Evolutionary conservation across 1,140 invertebrate genomes (phyloP).

Genomic region (Steinernema feltiae): DNA sequence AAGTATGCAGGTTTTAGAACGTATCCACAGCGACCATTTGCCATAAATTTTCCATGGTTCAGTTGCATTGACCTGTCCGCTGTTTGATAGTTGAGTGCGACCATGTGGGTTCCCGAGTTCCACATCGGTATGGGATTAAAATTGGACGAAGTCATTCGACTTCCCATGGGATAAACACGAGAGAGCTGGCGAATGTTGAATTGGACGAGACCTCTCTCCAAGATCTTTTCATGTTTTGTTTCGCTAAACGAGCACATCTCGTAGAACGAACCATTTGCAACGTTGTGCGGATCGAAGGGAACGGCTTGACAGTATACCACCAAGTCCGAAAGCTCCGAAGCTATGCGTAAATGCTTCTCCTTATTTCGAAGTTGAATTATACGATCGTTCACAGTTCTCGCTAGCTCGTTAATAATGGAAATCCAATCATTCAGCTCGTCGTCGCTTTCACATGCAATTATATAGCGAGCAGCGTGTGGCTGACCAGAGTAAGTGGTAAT

Average conservation of each 20-base stretch:
- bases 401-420: slow-evolving; percentile 32
- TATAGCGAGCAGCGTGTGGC: not conserved
- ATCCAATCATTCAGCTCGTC: not conserved
- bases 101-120: slow-evolving; percentile 92
- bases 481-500: not conserved
- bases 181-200: slow-evolving; percentile 66
- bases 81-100: slow-evolving; percentile 54
- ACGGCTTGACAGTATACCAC: slow-evolving; percentile 56
- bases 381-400: slow-evolving; percentile 42
- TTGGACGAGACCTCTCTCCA: slow-evolving; percentile 44
- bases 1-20: slow-evolving; percentile 84
- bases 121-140: slow-evolving; percentile 92
- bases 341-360: slow-evolving; percentile 52
- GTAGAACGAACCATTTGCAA: slow-evolving; percentile 42
- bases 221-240: slow-evolving; percentile 53
- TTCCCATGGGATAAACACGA: slow-evolving; percentile 81
- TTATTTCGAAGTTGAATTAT: slow-evolving; percentile 43
- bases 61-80: slow-evolving; percentile 54
- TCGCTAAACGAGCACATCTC: slow-evolving; percentile 58
- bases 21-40: slow-evolving; percentile 71
- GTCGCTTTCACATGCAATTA: not conserved
- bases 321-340: slow-evolving; percentile 53
- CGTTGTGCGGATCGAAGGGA: slow-evolving; percentile 53
- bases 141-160: slow-evolving; percentile 90
- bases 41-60: slow-evolving; percentile 55